Percentiles rank a stretch among this genome's conserved stretches.
phyloP scores from a whole-genome alignment of 2,797 vertebrate species.

The Peromyscus attwateri region DNA sequence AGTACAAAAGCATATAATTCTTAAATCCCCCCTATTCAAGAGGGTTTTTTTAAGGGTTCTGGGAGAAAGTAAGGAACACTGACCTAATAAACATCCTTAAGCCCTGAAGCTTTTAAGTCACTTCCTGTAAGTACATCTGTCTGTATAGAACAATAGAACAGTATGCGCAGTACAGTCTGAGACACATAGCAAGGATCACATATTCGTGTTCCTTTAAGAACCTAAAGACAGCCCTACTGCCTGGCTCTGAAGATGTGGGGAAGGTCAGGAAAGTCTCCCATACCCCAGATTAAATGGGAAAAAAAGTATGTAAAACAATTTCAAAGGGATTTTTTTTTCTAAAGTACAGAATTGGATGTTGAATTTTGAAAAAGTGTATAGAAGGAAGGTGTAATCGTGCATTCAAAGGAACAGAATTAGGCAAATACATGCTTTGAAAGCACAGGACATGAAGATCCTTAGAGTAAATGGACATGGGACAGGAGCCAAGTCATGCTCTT shows the following conservation, averaged over 20 bases:
- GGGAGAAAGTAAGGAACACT: background rate
- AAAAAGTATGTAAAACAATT: background rate
- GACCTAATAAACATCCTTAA: background rate
- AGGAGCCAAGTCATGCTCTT: background rate
- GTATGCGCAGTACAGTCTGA: background rate
- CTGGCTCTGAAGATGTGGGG: background rate
- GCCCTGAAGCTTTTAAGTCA: background rate
- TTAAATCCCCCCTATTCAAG: background rate
- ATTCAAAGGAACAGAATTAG: background rate
- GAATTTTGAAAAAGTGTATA: background rate
- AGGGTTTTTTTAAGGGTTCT: background rate
- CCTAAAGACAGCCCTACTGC: background rate
- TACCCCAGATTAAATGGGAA: background rate
- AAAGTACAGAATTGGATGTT: background rate
- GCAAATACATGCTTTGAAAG: background rate
- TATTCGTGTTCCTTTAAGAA: background rate
- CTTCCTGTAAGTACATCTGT: background rate
- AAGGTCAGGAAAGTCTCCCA: background rate
- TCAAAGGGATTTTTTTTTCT: background rate
- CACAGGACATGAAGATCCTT: background rate
- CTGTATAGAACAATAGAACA: background rate
- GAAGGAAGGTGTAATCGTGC: background rate
- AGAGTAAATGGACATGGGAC: background rate
- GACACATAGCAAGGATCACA: rapidly evolving
- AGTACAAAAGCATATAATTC: background rate